Conservation (phyloP, 2,797 vertebrate genomes). For the Masticophis lateralis region DNA sequence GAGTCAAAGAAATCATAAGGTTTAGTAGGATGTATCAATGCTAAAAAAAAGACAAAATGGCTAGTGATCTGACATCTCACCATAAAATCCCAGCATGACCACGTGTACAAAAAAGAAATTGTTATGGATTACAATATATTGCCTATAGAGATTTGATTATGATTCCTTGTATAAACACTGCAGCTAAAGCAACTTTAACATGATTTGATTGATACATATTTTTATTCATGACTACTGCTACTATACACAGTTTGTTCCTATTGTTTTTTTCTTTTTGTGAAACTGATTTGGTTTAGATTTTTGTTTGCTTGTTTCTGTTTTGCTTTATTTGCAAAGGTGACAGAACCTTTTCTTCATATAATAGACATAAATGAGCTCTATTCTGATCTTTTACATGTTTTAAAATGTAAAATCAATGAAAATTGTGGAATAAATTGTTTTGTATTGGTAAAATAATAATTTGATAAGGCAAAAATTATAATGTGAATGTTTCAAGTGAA, state of each 20-base stretch:
- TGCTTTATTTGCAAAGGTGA: background rate
- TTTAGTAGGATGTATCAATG: background rate
- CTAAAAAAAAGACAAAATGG: background rate
- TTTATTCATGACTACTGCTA: background rate
- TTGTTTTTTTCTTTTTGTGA: background rate
- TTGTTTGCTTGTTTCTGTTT: background rate
- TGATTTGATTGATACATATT: background rate
- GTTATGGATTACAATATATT: background rate
- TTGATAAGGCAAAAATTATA: background rate
- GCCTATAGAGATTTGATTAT: background rate
- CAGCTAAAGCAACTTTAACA: background rate
- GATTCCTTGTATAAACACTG: background rate
- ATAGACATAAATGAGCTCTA: background rate
- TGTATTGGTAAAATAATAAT: background rate
- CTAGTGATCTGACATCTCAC: background rate
- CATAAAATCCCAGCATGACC: background rate
- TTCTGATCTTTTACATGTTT: background rate
- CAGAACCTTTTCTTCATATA: background rate
- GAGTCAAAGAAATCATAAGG: background rate
- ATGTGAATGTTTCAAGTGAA: background rate
- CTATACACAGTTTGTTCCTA: background rate
- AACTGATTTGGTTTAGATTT: background rate
- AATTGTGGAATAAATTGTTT: background rate
- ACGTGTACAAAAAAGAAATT: background rate
- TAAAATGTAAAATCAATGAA: background rate